Percentiles rank a stretch among this genome's conserved stretches.
phyloP scores from a whole-genome alignment of 2,888 invertebrate species.

The Caenorhabditis sp. region DNA sequence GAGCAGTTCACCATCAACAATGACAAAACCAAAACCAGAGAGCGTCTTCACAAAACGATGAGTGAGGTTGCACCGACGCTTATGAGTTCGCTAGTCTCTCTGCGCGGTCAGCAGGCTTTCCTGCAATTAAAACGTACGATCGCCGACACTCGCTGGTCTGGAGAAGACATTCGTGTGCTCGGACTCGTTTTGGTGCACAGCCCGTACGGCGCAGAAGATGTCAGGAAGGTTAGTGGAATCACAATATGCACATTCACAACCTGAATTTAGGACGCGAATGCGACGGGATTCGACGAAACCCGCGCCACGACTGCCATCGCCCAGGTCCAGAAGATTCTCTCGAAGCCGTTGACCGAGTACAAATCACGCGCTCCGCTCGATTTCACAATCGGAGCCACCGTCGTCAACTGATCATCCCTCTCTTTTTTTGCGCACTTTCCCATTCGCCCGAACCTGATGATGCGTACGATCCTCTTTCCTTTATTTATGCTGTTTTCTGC shows the following conservation, averaged over 20 bases:
- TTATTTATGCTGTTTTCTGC: not conserved
- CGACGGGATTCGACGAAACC: conserved; percentile 40
- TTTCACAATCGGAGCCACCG: conserved; percentile 1
- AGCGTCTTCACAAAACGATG: conserved; percentile 15
- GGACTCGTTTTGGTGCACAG: conserved; percentile 23
- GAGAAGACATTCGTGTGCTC: conserved; percentile 50
- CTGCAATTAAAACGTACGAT: conserved; percentile 60
- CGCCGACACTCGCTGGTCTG: conserved; percentile 57
- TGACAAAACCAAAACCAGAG: not conserved
- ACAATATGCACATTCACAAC: too few relatives aligned
- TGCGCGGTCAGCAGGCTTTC: conserved; percentile 59
- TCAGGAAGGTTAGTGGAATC: too few relatives aligned
- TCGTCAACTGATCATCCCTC: not conserved
- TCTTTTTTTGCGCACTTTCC: not conserved
- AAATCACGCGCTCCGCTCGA: conserved; percentile 27
- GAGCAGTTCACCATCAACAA: conserved; percentile 11
- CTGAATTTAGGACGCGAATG: too few relatives aligned
- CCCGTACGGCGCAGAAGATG: conserved; percentile 37
- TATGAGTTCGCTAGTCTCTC: conserved; percentile 22
- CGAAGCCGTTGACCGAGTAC: conserved; percentile 50
- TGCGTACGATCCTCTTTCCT: not conserved
- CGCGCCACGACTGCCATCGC: conserved; percentile 54
- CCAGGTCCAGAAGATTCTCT: conserved; percentile 65
- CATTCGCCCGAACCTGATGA: not conserved
- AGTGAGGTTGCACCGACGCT: not conserved